Evolutionary conservation across 2,888 invertebrate genomes (phyloP).

Genomic region (Deilephila porcellus): DNA sequence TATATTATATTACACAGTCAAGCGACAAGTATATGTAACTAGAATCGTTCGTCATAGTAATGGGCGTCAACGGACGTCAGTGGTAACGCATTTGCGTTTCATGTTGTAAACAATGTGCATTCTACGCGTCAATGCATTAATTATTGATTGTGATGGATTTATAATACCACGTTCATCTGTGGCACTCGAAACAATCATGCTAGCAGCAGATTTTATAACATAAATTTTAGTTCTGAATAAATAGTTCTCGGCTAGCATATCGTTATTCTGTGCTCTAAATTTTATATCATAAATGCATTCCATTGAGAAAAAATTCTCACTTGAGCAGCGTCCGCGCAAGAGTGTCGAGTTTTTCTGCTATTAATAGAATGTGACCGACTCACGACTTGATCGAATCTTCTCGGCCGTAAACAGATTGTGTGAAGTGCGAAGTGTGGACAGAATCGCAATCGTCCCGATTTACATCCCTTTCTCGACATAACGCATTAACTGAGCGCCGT

Average conservation of each 20-base stretch:
- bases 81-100: constrained; percentile 12
- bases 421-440: not conserved
- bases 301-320: not conserved
- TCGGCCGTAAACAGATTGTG: constrained; percentile 10
- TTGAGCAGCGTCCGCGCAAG: constrained; percentile 1
- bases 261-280: not conserved
- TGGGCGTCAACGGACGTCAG: constrained; percentile 5
- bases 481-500: not conserved
- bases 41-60: not conserved
- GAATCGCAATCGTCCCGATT: constrained; percentile 30
- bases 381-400: constrained; percentile 29
- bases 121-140: constrained; percentile 13
- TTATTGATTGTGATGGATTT: constrained; percentile 10
- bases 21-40: not conserved
- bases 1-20: too few species aligned
- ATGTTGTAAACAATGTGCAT: constrained; percentile 47
- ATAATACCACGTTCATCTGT: not conserved
- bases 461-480: constrained; percentile 6
- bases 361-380: constrained; percentile 58
- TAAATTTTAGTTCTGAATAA: not conserved
- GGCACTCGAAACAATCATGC: not conserved
- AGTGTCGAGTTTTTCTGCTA: constrained; percentile 52
- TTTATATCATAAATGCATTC: constrained; percentile 17
- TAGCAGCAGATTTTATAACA: not conserved
- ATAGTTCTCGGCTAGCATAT: not conserved